phyloP scores from a whole-genome alignment of 2,113 vertebrate genomes.

The Tachycineta bicolor region DNA sequence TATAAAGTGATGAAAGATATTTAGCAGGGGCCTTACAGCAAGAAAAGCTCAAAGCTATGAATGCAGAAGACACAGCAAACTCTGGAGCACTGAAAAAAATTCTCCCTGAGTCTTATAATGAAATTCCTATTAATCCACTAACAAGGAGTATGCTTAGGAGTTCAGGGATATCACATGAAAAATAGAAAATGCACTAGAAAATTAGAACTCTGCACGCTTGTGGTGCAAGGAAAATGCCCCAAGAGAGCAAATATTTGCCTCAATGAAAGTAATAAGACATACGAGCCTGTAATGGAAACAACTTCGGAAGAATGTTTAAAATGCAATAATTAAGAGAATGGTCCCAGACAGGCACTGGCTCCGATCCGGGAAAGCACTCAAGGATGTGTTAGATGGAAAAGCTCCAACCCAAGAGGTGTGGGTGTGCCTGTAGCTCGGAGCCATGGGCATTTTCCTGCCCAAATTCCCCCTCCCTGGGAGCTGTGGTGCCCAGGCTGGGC shows the following conservation, averaged over 20 bases:
- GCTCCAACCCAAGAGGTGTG: neutral
- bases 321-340: neutral
- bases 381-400: neutral
- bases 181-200: neutral
- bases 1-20: constrained; percentile 2
- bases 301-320: neutral
- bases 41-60: neutral
- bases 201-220: neutral
- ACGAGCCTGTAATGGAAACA: neutral
- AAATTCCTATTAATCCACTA: neutral
- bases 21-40: neutral
- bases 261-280: neutral
- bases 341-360: neutral
- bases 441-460: neutral
- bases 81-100: neutral
- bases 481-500: neutral
- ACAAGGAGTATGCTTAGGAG: neutral
- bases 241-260: neutral
- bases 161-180: neutral
- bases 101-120: neutral
- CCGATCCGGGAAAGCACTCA: neutral
- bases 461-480: neutral
- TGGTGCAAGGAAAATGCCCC: neutral
- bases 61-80: neutral
- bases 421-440: neutral